Conservation (phyloP, 1,140 invertebrate species). For the Drosophila mayri region DNA sequence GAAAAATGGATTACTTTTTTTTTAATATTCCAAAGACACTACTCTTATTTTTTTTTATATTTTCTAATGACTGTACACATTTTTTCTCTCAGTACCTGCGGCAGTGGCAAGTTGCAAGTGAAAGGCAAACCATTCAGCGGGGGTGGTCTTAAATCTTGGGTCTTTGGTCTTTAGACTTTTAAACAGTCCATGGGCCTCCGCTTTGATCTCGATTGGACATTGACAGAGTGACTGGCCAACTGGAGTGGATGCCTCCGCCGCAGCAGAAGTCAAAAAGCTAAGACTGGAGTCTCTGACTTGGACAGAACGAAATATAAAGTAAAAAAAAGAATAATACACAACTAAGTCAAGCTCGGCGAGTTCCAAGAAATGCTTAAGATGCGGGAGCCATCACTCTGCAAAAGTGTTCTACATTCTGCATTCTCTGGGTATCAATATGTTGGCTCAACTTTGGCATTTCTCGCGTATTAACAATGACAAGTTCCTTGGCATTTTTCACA, state of each 20-base stretch:
- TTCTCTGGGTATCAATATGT: background rate
- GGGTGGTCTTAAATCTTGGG: slow-evolving; percentile 25
- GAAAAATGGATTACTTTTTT: too few species aligned
- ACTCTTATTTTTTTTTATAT: too few species aligned
- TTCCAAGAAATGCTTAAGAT: slow-evolving; percentile 22
- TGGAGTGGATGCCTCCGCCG: slow-evolving; percentile 16
- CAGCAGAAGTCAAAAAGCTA: background rate
- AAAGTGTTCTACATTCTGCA: slow-evolving; percentile 25
- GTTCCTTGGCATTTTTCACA: slow-evolving; percentile 31
- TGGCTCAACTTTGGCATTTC: slow-evolving; percentile 25
- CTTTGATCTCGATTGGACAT: slow-evolving; percentile 42
- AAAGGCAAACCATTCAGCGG: slow-evolving; percentile 31
- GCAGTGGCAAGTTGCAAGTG: slow-evolving; percentile 27
- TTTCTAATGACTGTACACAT: background rate
- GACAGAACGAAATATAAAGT: background rate
- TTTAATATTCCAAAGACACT: background rate
- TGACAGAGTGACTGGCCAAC: slow-evolving; percentile 34
- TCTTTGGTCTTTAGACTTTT: slow-evolving; percentile 22
- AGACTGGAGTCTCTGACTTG: background rate
- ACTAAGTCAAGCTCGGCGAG: background rate
- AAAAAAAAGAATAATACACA: background rate
- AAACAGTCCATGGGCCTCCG: slow-evolving; percentile 2
- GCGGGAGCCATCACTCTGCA: slow-evolving; percentile 5
- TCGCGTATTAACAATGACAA: slow-evolving; percentile 1
- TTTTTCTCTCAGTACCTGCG: background rate